Conservation (phyloP, 2,888 invertebrate genomes). For the Flexamia atlantica region DNA sequence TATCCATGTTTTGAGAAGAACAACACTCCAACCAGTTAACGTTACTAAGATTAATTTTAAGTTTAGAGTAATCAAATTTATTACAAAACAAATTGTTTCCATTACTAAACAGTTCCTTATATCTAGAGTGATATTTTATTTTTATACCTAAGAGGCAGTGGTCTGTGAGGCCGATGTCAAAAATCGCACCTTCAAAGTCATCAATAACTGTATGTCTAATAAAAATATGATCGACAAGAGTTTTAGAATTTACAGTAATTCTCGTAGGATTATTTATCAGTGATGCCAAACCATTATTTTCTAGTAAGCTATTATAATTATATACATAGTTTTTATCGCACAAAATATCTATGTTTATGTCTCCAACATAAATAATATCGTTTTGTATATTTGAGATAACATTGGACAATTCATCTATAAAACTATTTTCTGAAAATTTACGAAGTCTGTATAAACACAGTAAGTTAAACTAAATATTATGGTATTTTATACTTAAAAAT, state of each 20-base stretch:
- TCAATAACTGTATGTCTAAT: background rate
- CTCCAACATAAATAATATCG: background rate
- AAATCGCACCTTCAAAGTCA: constrained; percentile 1
- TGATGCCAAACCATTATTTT: background rate
- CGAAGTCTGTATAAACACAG: background rate
- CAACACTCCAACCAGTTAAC: background rate
- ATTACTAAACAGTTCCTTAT: background rate
- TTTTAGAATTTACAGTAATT: background rate
- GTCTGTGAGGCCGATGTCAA: constrained; percentile 2
- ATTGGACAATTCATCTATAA: background rate
- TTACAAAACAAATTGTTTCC: background rate
- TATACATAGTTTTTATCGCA: background rate
- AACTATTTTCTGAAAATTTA: background rate
- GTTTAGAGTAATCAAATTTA: background rate
- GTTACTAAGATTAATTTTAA: no score
- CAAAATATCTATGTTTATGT: background rate
- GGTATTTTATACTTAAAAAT: background rate
- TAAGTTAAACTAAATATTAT: background rate
- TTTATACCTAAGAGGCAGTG: background rate
- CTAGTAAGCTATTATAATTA: background rate
- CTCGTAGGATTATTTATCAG: constrained; percentile 12
- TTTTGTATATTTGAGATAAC: background rate
- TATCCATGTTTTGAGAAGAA: background rate
- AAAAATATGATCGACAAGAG: background rate
- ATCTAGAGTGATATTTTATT: background rate